These are phyloP conservation scores for Lepidostoma basale DNA, from an alignment of 1,140 invertebrate species.

Conservation along the genomic window DNA sequence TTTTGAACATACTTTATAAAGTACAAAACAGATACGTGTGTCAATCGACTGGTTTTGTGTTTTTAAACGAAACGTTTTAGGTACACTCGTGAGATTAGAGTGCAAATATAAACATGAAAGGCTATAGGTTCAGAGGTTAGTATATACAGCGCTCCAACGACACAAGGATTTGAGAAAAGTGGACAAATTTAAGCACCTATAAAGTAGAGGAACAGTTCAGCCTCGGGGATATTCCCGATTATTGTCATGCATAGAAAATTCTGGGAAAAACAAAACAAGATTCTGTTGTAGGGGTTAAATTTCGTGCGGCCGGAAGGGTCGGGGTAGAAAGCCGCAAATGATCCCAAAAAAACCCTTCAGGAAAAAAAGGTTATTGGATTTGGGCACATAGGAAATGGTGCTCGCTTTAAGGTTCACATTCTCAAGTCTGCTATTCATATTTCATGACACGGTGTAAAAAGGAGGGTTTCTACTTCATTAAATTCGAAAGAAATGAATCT, in stretches of 20 bases:
- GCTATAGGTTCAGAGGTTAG: too few relatives aligned
- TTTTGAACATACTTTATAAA: too few relatives aligned
- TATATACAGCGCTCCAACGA: background rate
- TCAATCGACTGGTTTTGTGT: too few relatives aligned
- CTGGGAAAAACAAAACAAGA: constrained; percentile 34
- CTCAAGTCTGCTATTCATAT: constrained; percentile 6
- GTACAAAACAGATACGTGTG: too few relatives aligned
- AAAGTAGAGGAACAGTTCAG: background rate
- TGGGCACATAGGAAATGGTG: constrained; percentile 27
- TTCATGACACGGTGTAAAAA: constrained; percentile 12
- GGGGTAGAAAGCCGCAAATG: constrained; percentile 42
- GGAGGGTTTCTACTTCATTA: background rate
- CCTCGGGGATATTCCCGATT: constrained; percentile 17
- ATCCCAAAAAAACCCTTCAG: constrained; percentile 39
- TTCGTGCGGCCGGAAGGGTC: constrained; percentile 25
- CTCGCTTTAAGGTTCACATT: background rate
- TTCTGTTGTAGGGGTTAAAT: constrained; percentile 11
- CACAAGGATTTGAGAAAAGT: background rate
- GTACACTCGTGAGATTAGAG: too few relatives aligned
- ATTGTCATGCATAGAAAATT: constrained; percentile 39
- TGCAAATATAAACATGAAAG: too few relatives aligned
- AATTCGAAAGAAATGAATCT: background rate
- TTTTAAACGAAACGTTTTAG: too few relatives aligned
- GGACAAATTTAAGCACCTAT: background rate
- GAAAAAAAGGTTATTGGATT: constrained; percentile 44